These are phyloP conservation scores for Serranus cabrilla DNA, from an alignment of 2,797 vertebrate species.

Conservation along the genomic window DNA sequence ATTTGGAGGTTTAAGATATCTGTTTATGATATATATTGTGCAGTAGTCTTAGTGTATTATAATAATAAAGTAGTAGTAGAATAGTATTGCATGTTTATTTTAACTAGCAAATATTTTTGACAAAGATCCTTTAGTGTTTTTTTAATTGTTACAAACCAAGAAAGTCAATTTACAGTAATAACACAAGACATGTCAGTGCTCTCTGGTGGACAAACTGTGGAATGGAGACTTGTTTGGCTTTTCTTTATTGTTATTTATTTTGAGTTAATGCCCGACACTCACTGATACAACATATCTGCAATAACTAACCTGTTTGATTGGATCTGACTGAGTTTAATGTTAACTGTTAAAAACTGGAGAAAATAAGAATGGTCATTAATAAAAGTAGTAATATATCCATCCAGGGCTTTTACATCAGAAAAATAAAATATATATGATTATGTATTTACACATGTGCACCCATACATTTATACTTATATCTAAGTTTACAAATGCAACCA, in stretches of 20 bases:
- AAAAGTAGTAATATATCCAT: too few species aligned
- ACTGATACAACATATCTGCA: not conserved
- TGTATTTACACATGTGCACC: too few species aligned
- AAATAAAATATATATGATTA: too few species aligned
- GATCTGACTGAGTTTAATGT: too few species aligned
- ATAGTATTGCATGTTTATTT: too few species aligned
- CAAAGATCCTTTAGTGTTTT: not conserved
- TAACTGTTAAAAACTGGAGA: too few species aligned
- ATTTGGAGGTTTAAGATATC: not conserved
- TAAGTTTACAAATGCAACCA: too few species aligned
- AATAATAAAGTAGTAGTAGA: too few species aligned
- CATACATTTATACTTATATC: too few species aligned
- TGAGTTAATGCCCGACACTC: not conserved
- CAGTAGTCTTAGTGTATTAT: too few species aligned
- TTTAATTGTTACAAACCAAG: not conserved
- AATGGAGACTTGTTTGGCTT: not conserved
- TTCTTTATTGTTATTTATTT: not conserved
- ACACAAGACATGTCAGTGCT: constrained; percentile 15
- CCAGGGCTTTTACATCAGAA: too few species aligned
- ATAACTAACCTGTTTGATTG: not conserved
- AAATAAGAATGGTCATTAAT: too few species aligned
- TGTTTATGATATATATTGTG: not conserved
- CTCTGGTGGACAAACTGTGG: constrained; percentile 21
- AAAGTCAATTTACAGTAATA: not conserved
- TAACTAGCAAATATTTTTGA: not conserved